Evolutionary conservation across 2,797 vertebrate species (phyloP), one percentile per base, ranked within the genome.

Genomic region (Apodemus agrarius): DNA sequence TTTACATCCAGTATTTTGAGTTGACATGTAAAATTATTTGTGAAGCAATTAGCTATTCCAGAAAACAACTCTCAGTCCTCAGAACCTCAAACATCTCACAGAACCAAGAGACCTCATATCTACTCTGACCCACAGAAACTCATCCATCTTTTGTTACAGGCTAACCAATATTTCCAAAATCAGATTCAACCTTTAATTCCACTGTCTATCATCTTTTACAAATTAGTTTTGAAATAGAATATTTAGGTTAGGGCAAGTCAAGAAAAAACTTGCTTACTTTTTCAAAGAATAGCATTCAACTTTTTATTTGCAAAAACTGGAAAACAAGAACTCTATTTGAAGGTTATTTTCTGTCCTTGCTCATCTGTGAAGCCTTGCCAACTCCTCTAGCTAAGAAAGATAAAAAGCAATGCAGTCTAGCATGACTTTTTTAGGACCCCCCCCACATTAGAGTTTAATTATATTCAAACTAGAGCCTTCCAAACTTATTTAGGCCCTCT

Each of bases 331-430:
- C 31, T 93, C 26, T 89, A 46, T 96, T 98, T 93, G 95, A 97
- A 97, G 95, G 92, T 95, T 97, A 91, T 97, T 96, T 96, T 95
- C 83, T 96, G 75, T 87, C 92, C 82, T 93, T 94, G 63, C 40
- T 86, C 89, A 92, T 95, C 72, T 96, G 88, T 92, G 91, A 96
- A 96, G 88, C 29, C 22, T 93, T 83, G 78, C 82, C 88, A 98
- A 91, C 54, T 97, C 46, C 34, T 89, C 67, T 76, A 94, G 80
- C 93, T 96, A 90, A 92, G 49, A 83, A 79, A 94, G 69, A 92
- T 76, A 91, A 75, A 69, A 80, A 76, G 81, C 26, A 96, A 76
- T 90, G 91, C 90, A 96, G 87, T 96, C 78, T 92, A 95, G 61
- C 67, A 26, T 83, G 86, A 93, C 92, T 65, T 93, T 92, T 93